Conservation (phyloP, 2,888 invertebrate species). For the Hemaris fuciformis region DNA sequence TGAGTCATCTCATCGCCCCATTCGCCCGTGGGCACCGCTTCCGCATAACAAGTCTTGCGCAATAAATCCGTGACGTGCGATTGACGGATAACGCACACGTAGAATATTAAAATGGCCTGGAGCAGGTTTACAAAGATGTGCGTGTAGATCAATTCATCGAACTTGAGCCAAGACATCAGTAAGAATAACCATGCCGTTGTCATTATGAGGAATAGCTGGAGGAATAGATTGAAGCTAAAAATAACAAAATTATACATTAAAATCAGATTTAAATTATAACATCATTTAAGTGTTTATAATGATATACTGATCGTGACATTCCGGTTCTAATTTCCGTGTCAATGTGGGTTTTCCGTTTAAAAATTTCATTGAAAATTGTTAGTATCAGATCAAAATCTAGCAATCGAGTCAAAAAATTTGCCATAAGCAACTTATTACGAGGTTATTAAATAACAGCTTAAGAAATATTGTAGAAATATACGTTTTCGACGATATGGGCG, state of each 20-base stretch:
- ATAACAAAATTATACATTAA: too few relatives aligned
- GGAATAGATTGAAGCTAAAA: constrained; percentile 90
- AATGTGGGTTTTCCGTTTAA: too few relatives aligned
- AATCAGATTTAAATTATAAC: not conserved
- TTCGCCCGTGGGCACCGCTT: constrained; percentile 87
- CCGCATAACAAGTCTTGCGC: constrained; percentile 89
- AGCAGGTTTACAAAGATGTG: constrained; percentile 89
- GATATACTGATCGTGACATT: too few relatives aligned
- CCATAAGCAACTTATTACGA: too few relatives aligned
- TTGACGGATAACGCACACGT: constrained; percentile 89
- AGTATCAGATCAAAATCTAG: too few relatives aligned
- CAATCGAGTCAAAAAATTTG: too few relatives aligned
- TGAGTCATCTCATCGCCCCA: constrained; percentile 96
- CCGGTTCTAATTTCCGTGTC: too few relatives aligned
- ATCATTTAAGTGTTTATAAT: too few relatives aligned
- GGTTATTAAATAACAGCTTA: too few relatives aligned
- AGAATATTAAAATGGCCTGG: constrained; percentile 87
- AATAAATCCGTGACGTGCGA: constrained; percentile 89
- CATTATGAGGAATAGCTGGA: constrained; percentile 88
- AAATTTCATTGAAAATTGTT: too few relatives aligned
- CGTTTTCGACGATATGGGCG: too few relatives aligned
- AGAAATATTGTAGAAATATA: too few relatives aligned
- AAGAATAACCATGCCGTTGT: constrained; percentile 89
- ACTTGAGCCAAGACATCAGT: constrained; percentile 87
- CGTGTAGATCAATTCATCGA: constrained; percentile 87